Base-by-base conservation (phyloP, 2,888 invertebrate genomes). In the Drosophila helvetica region DNA sequence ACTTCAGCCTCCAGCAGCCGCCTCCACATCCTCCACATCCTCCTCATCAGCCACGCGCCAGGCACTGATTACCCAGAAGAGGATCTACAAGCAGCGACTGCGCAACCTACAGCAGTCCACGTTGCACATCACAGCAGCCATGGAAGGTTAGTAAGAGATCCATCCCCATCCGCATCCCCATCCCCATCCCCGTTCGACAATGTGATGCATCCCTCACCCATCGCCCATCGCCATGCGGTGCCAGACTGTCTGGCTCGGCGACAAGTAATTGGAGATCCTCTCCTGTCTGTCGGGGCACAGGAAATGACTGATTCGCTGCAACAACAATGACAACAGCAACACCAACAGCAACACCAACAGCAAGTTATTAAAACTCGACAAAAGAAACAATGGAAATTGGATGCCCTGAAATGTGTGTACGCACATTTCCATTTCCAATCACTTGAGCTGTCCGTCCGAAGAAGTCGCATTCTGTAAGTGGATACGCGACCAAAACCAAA, bases 21-120 rank as follows among this genome's bases (percentile, higher is more conserved):
- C 38, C 38, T 17, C 22, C 6, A 25, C 33, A 30, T 8, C 30
- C 7, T 8, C 30, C 7, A 12, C 53, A 19, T 42, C 33, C 25
- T 52, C 65, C 0, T 58, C 71, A 2, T 47, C 51, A 2, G 57
- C 50, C 56, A 90, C 91, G 3, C 90, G 90, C 27, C 92, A 93
- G 83, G 87, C 92, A 68, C 78, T 94, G 85, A 86, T 94, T 52
- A 93, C 93, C 22, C 94, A 94, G 86, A 93, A 94, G 80, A 93
- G 93, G 78, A 92, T 93, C 51, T 93, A 94, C 77, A 94, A 94
- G 80, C 92, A 93, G 58, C 93, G 94, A 68, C 90, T 94, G 25
- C 91, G 93, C 38, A 91, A 91, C 51, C 86, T 94, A 10, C 94
- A 94, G 78, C 93, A 94, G 77, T 93, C 93, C 43, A 87, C 91